Conservation (phyloP, 1,140 invertebrate species). For the Brachionus asplanchnoidis region DNA sequence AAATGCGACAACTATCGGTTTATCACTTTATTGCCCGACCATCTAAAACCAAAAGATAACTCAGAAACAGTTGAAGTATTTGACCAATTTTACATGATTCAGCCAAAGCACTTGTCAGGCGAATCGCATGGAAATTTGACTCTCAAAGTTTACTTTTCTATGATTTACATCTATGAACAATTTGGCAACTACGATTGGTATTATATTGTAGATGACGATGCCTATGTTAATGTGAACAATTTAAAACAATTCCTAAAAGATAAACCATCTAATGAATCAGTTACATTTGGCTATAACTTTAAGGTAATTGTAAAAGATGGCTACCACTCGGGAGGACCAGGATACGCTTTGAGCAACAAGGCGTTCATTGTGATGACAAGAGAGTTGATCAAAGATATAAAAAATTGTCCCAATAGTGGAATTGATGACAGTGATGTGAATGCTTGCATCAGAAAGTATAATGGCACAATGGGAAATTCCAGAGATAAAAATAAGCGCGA, state of each 20-base stretch:
- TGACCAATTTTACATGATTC: neutral
- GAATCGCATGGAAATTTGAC: neutral
- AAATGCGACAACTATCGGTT: neutral
- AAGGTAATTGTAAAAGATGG: conserved; percentile 5
- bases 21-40: neutral
- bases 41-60: neutral
- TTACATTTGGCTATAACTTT: conserved; percentile 41
- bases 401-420: neutral
- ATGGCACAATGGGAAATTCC: neutral
- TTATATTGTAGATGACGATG: conserved; percentile 88
- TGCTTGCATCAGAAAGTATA: conserved; percentile 7
- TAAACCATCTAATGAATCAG: conserved; percentile 44
- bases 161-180: conserved; percentile 58
- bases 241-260: conserved; percentile 51
- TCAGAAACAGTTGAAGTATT: neutral
- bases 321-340: conserved; percentile 45
- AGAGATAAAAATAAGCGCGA: neutral
- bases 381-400: neutral
- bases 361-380: neutral
- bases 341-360: conserved; percentile 49
- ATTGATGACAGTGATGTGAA: neutral
- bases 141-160: neutral
- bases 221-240: conserved; percentile 65
- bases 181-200: conserved; percentile 70
- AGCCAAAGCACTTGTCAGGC: neutral